Evolutionary conservation across 1,140 invertebrate species (phyloP), one percentile per base, ranked within the genome.

Genomic region (Oryctes rhinoceros): DNA sequence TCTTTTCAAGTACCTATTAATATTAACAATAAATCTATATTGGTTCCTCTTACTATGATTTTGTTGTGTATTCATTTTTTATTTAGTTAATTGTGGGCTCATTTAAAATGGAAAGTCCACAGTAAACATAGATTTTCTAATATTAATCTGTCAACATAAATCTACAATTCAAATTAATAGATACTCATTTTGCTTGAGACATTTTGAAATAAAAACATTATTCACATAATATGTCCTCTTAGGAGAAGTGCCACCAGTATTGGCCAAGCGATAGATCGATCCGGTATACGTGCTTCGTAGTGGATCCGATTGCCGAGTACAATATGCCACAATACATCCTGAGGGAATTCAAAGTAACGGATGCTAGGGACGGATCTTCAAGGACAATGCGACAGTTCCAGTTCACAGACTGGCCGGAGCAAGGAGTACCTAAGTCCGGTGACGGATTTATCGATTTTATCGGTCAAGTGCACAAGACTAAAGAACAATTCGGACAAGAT

Each of bases 241-340:
- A 97, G 94, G 98, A 99, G 88, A 99, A 99, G 90, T 99, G 98
- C 87, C 96, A 98, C 87, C 97, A 99, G 86, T 99, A 99, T 87
- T 99, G 99, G 99, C 99, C 99, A 0, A 96, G 94, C 84, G 98
- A 99, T 86, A 91, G 97, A 83, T 98, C 97, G 30, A 95, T 97
- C 47, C 92, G 97, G 77, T 99, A 99, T 88, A 95, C 98, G 87
- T 98, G 96, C 88, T 98, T 97, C 90, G 97, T 99, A 13, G 98
- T 99, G 0, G 98, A 99, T 89, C 98, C 98, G 1, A 98, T 99
- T 83, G 97, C 98, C 4, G 99, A 99, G 87, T 99, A 99, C 88
- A 99, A 99, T 88, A 99, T 99, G 97, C 97, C 97, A 11, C 96
- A 99, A 87, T 99, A 99, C 88, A 98, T 99, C 85, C 90, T 99